A percentile compares a stretch with the other conserved stretches of the same genome.
Evolutionary conservation across 2,797 vertebrate species (phyloP).

Genomic region (Mycteria americana): DNA sequence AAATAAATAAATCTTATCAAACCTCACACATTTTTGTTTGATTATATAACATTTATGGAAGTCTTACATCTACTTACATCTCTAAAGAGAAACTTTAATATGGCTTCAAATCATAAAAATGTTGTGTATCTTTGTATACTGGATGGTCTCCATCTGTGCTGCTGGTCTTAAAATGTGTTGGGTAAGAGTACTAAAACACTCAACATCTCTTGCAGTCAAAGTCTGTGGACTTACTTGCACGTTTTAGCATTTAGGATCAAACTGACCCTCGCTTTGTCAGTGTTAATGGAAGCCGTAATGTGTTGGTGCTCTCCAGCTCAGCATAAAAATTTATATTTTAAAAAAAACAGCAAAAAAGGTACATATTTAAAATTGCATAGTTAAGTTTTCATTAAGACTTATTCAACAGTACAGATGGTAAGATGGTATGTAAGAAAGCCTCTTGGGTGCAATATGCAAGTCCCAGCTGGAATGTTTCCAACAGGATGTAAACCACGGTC

Average conservation of each 20-base stretch:
- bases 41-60: conserved; percentile 6
- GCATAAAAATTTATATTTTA: conserved; percentile 2
- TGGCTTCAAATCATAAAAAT: conserved; percentile 28
- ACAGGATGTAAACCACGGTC: conserved; percentile 66
- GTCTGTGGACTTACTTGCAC: conserved; percentile 1
- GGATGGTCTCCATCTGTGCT: conserved; percentile 52
- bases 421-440: conserved; percentile 49
- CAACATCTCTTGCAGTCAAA: conserved; percentile 45
- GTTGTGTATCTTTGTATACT: conserved; percentile 13
- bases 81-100: conserved; percentile 24
- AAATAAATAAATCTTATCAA: background rate
- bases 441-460: conserved; percentile 59
- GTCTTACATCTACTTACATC: background rate
- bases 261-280: background rate
- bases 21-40: background rate
- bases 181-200: conserved; percentile 55
- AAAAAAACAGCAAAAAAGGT: background rate
- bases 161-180: conserved; percentile 54
- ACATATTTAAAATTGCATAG: conserved; percentile 33
- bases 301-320: conserved; percentile 3
- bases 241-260: conserved; percentile 26
- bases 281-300: conserved; percentile 47
- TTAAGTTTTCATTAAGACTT: conserved; percentile 47
- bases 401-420: conserved; percentile 56
- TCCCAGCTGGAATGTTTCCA: conserved; percentile 66